Evolutionary conservation across 2,113 vertebrate species (phyloP), one percentile per base, ranked within the genome.

Genomic region (Trematomus loennbergii): DNA sequence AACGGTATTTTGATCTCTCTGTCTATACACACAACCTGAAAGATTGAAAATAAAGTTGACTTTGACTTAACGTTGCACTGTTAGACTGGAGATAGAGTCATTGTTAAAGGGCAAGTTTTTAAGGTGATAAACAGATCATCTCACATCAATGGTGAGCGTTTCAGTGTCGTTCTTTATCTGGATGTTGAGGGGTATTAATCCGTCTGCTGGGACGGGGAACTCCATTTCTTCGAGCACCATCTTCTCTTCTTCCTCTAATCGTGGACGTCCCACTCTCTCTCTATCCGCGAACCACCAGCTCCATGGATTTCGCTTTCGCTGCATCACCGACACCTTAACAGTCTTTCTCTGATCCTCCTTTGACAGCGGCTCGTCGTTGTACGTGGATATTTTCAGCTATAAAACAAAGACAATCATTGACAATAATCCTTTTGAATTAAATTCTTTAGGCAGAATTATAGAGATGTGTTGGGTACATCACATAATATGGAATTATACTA

Each of bases 311-410:
- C 73, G 7, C 12, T 76, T 89, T 48, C 67, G 70, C 81, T 97
- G 95, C 2, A 72, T 90, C 54, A 96, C 93, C 3, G 76, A 90
- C 63, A 97, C 17, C 1, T 80, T 65, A 2, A 97, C 87, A 2
- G 78, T 82, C 86, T 91, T 93, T 12, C 45, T 67, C 79, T 79
- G 93, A 22, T 97, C 97, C 71, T 95, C 89, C 12, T 8, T 4
- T 2, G 94, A 94, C 78, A 97, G 88, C 0, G 84, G 93, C 50
- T 18, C 72, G 17, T 87, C 70, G 80, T 97, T 93, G 64, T 92
- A 94, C 49, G 89, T 95, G 0, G 85, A 91, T 46, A 98, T 75
- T 79, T 95, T 96, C n/a, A 98, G 77, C 97, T 98, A 85, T 71
- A 90, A 50, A 82, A 67, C 9, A 2, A 54, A 76, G 60, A 20